Conservation (phyloP, 2,113 vertebrate genomes). For the Conger conger region DNA sequence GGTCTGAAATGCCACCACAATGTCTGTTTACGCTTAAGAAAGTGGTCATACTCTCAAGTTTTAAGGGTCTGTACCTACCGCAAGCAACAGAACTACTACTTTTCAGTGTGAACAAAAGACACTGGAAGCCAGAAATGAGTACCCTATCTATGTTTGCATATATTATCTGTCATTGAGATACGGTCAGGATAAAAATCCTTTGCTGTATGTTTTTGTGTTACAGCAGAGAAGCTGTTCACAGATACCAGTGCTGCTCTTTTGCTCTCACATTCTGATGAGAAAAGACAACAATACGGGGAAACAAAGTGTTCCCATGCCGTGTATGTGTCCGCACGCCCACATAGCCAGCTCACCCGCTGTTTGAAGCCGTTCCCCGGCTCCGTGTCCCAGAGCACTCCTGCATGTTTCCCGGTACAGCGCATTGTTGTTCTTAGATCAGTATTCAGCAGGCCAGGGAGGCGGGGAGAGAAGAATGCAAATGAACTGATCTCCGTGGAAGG, state of each 20-base stretch:
- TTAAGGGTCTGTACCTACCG: slow-evolving; percentile 27
- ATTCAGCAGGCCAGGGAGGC: slow-evolving; percentile 47
- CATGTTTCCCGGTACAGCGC: slow-evolving; percentile 58
- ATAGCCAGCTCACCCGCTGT: slow-evolving; percentile 56
- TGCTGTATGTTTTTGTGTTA: slow-evolving; percentile 31
- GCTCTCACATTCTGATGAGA: slow-evolving; percentile 33
- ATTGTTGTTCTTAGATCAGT: slow-evolving; percentile 58
- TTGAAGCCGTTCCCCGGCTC: slow-evolving; percentile 67
- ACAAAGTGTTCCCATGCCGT: slow-evolving; percentile 55
- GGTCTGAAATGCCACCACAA: slow-evolving; percentile 4
- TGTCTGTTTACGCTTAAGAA: slow-evolving; percentile 33
- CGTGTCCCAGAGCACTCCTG: slow-evolving; percentile 43
- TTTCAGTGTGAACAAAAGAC: background rate
- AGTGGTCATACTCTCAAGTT: slow-evolving; percentile 34
- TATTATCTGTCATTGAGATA: slow-evolving; percentile 24
- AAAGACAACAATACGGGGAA: slow-evolving; percentile 39
- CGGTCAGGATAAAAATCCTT: slow-evolving; percentile 45
- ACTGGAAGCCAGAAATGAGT: background rate
- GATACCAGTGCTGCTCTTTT: slow-evolving; percentile 11
- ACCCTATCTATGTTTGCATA: background rate
- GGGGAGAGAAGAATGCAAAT: slow-evolving; percentile 31
- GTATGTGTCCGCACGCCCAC: slow-evolving; percentile 63
- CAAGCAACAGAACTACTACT: background rate
- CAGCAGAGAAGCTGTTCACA: slow-evolving; percentile 27
- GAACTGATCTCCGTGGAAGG: slow-evolving; percentile 21